Base-by-base conservation (phyloP, 2,113 vertebrate species). In the Erythrolamprus reginae region DNA sequence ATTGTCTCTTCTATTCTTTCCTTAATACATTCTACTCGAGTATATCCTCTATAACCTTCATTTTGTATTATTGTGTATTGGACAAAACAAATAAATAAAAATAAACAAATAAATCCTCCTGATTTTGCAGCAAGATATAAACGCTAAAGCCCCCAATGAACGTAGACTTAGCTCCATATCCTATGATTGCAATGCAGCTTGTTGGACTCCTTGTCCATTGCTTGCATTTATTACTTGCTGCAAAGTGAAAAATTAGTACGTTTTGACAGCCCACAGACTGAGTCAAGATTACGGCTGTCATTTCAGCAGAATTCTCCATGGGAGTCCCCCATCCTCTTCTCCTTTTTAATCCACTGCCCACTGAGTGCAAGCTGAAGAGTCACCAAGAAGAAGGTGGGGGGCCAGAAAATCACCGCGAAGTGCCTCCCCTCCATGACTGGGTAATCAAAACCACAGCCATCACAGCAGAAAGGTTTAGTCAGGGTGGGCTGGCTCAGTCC, bases 291-390 rank as follows among this genome's bases (percentile, higher is more conserved):
- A 48, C 1, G 4, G 45, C 24, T 45, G 52, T 17, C 10, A 23
- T 89, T 83, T 87, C 33, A n/a, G 23, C 42, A 23, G 1, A 58
- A 91, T 83, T 83, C 82, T 28, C 65, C 87, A 51, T 47, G 61
- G 90, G 93, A 91, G 33, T 51, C 42, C 47, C 47, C 58, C 33
- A 52, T 23, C 33, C 7, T 53, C 84, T 85, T 86, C 61, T 51
- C 50, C 4, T 51, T 24, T 52, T 52, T 90, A 21, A 84, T 28
- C 91, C 92, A 0, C 24, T 90, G 52, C 84, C 87, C 3, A 10
- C 55, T 91, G 92, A 92, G 70, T 90, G 48, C 61, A 89, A 82
- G 86, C 2, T 47, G 88, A 70, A 92, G 90, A 55, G 85, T 65
- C 77, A 47, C 53, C 82, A 52, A 84, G 82, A 6, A 24, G 92